These are phyloP conservation scores for Drosophila demipolita DNA, from an alignment of 2,888 invertebrate genomes.

Conservation along the genomic window DNA sequence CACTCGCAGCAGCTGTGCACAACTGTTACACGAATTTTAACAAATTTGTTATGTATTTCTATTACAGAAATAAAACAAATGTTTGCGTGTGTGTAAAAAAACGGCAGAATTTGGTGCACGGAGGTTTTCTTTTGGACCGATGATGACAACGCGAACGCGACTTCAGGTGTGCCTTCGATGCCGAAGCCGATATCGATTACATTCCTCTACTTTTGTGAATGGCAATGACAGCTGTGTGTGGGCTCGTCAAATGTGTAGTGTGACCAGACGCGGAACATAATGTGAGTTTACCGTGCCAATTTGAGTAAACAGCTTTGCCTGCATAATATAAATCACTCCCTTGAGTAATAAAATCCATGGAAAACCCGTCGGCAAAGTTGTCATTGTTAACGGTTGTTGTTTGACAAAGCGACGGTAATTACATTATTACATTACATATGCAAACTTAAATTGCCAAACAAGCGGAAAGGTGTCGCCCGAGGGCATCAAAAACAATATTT, in stretches of 20 bases:
- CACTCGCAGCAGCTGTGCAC: slow-evolving; percentile 20
- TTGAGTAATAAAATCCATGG: slow-evolving; percentile 43
- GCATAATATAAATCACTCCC: slow-evolving; percentile 57
- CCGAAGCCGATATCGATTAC: slow-evolving; percentile 5
- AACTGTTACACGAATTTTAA: slow-evolving; percentile 22
- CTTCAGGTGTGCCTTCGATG: slow-evolving; percentile 55
- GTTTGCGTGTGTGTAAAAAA: slow-evolving; percentile 41
- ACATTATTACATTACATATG: slow-evolving; percentile 19
- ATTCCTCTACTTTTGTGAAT: slow-evolving; percentile 21
- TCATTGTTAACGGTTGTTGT: slow-evolving; percentile 20
- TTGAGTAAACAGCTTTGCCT: slow-evolving; percentile 15
- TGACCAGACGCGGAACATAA: slow-evolving; percentile 5
- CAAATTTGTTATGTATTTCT: slow-evolving; percentile 37
- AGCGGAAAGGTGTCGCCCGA: slow-evolving; percentile 44
- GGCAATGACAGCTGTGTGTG: slow-evolving; percentile 38
- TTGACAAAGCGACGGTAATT: slow-evolving; percentile 39
- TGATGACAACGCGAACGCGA: slow-evolving; percentile 75
- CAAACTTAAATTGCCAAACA: slow-evolving; percentile 24
- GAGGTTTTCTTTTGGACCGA: slow-evolving; percentile 51
- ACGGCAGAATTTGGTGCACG: slow-evolving; percentile 48
- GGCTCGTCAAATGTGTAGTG: neutral
- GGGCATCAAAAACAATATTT: slow-evolving; percentile 61
- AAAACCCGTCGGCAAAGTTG: slow-evolving; percentile 32
- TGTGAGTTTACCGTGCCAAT: slow-evolving; percentile 12
- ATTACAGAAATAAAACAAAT: slow-evolving; percentile 39